These are phyloP conservation scores for Corythoichthys intestinalis DNA, from an alignment of 2,113 vertebrate species.

Conservation along the genomic window DNA sequence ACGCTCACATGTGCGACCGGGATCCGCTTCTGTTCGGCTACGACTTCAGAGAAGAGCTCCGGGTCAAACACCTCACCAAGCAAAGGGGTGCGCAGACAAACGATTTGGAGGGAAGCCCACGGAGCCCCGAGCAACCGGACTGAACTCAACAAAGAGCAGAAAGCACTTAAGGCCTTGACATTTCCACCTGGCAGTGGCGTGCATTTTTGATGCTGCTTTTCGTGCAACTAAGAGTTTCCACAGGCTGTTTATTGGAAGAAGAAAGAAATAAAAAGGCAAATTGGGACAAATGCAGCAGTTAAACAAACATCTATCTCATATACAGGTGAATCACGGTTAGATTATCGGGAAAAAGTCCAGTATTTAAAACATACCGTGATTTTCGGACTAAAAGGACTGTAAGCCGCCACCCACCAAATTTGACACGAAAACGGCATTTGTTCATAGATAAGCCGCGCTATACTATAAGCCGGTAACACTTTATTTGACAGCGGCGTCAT, in stretches of 20 bases:
- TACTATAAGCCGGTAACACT: too few relatives aligned
- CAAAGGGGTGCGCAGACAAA: background rate
- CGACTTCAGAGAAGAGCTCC: slow-evolving; percentile 84
- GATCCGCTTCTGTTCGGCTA: slow-evolving; percentile 78
- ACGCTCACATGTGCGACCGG: slow-evolving; percentile 78
- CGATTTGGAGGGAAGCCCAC: background rate
- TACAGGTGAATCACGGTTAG: too few relatives aligned
- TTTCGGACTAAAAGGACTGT: too few relatives aligned
- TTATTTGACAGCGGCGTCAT: too few relatives aligned
- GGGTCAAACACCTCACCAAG: slow-evolving; percentile 48
- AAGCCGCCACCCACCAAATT: too few relatives aligned
- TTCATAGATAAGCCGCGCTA: too few relatives aligned
- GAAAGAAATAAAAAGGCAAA: background rate
- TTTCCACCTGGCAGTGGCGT: slow-evolving; percentile 60
- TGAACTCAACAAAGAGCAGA: slow-evolving; percentile 20
- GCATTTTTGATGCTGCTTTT: slow-evolving; percentile 56
- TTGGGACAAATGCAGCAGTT: background rate
- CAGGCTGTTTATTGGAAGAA: slow-evolving; percentile 12
- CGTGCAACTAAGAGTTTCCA: slow-evolving; percentile 20
- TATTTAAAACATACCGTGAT: too few relatives aligned
- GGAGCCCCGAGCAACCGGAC: slow-evolving; percentile 2
- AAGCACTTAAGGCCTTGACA: slow-evolving; percentile 41
- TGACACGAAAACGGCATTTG: too few relatives aligned
- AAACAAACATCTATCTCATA: background rate
- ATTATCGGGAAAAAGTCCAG: too few relatives aligned